Base-by-base conservation (phyloP, 2,888 invertebrate genomes). In the Ectropis crepuscularia region DNA sequence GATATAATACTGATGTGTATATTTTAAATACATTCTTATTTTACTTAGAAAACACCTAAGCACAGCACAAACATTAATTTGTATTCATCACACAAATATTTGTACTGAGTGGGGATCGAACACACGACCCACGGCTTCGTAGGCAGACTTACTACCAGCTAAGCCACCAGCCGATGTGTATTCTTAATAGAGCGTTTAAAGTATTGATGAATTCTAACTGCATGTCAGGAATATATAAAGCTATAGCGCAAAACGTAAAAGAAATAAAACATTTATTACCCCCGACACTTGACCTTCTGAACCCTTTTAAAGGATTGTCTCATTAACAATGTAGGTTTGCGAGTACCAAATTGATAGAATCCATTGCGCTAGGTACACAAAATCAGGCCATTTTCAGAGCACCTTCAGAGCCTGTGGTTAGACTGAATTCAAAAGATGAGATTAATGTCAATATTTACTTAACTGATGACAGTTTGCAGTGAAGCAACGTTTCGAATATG, bases 291-390 rank as follows among this genome's bases (percentile, higher is more conserved):
- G 65, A 70, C 68, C 70, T 69, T 64, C 48, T 42, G 43, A 57
- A 64, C 68, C 71, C 72, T 70, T 69, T 72, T 60, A 70, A 64
- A 64, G 67, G 70, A 69, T 72, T 69, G 66, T 70, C 67, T 70
- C 68, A 70, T 72, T 72, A 70, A 70, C 68, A 67, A 72, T 72
- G 70, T 72, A 72, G 45, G 57, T 36, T 45, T 62, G 38, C 16
- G 10, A 57, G 61, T 61, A 64, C 62, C 64, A 57, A 68, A 70
- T 70, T 67, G 70, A 59, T 54, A 60, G 59, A 71, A 71, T 63
- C 62, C 48, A 66, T 68, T 60, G 60, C 68, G 41, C 41, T 41
- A 61, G 45, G 48, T 65, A 60, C 65, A 67, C 68, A 68, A 65
- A 61, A 61, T 61, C 45, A 49, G 50, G 38, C 48, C 46, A 55